Evolutionary conservation across 1,140 invertebrate genomes (phyloP), one percentile per base, ranked within the genome.

Genomic region (Microplitis mediator): DNA sequence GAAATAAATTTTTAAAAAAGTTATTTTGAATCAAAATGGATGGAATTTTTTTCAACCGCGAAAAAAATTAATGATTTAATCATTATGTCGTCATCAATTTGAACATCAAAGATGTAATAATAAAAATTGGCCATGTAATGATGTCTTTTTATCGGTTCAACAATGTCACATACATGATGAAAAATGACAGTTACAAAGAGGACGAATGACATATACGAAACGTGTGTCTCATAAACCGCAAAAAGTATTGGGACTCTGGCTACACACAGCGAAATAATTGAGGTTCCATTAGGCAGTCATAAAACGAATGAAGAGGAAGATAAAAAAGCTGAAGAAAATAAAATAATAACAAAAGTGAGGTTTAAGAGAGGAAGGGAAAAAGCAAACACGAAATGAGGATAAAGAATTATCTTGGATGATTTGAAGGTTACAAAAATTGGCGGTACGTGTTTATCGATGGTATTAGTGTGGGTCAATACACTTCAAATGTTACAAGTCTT

Each of bases 331-430:
- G 39, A 11, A 45, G 8, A 45, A 45, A 45, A 11, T 9, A 45
- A 45, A 45, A 45, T 45, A 45, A 45, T 45, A 45, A 45, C 39
- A 16, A n/a, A 58, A 68, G 68, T 61, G 32, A 61, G 31, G 23
- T 4, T 4, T 11, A 61, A 14, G 35, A 69, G 51, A 32, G 60
- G 13, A 8, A 9, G 39, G 39, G 5, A 6, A 11, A 11, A 3
- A 45, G 39, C 6, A 45, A 45, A 45, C 6, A 9, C 3, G 9
- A 8, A 45, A 45, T 45, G 11, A 6, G 11, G 6, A 54, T 14
- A 8, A 56, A 56, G 31, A 69, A 70, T 70, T 62, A 39, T 63
- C 58, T 70, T 52, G 39, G 69, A 69, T 70, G 36, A 70, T 70
- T 69, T 69, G 56, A 58, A 39, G 23, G 69, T 63, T 56, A 14